Percentiles rank a stretch among this genome's conserved stretches.
phyloP scores from a whole-genome alignment of 2,113 vertebrate species.

The Ptilonorhynchus violaceus region DNA sequence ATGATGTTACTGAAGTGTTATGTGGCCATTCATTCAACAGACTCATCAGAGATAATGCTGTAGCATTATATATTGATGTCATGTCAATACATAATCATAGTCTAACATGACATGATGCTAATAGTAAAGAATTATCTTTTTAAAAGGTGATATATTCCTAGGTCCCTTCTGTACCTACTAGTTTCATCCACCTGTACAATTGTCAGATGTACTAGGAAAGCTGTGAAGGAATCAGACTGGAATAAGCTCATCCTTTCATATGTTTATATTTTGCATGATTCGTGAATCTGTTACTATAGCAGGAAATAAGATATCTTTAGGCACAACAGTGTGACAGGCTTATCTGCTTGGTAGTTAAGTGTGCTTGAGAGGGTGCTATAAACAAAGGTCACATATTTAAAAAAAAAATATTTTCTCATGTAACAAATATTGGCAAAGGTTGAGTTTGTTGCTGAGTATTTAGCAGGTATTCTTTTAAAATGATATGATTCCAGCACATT shows the following conservation, averaged over 20 bases:
- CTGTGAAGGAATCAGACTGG: neutral
- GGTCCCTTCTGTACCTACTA: neutral
- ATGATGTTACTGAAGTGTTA: neutral
- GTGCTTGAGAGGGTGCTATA: neutral
- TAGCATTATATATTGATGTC: neutral
- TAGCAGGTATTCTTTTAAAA: neutral
- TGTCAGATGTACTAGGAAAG: neutral
- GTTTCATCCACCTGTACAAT: neutral
- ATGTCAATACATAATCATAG: neutral
- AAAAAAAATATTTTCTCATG: neutral
- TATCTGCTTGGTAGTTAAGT: neutral
- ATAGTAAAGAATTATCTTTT: neutral
- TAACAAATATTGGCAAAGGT: neutral
- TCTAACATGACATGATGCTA: neutral
- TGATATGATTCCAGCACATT: neutral
- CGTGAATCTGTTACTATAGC: neutral
- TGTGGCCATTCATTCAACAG: neutral
- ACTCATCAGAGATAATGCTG: neutral
- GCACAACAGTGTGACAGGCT: neutral
- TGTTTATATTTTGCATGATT: neutral
- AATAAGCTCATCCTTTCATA: neutral
- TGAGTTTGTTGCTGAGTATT: neutral
- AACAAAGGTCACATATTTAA: neutral
- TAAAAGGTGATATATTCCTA: neutral
- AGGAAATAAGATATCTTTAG: neutral